phyloP scores from a whole-genome alignment of 1,140 invertebrate species.

The Bombus sylvicola region DNA sequence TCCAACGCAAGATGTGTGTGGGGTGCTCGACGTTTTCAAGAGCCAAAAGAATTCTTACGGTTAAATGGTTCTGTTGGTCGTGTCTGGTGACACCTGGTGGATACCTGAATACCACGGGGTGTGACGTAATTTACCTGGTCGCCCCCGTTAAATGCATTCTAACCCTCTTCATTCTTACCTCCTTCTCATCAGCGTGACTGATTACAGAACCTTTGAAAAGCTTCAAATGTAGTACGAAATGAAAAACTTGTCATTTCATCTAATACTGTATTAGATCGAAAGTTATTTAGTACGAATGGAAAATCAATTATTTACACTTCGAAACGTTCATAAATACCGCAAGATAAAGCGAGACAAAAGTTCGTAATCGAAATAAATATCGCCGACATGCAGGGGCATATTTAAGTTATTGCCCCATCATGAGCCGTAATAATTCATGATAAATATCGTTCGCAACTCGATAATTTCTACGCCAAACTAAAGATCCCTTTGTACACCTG shows the following conservation, averaged over 20 bases:
- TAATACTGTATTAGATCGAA: too few relatives aligned
- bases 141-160: background rate
- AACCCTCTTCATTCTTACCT: conserved; percentile 30
- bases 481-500: conserved; percentile 53
- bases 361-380: background rate
- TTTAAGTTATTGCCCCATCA: background rate
- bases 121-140: conserved; percentile 68
- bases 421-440: conserved; percentile 15
- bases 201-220: background rate
- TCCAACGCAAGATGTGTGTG: conserved; percentile 16
- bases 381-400: too few relatives aligned
- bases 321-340: background rate
- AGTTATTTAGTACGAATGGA: background rate
- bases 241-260: background rate
- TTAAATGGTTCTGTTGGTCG: conserved; percentile 42
- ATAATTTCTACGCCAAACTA: conserved; percentile 31
- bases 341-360: background rate
- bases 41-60: conserved; percentile 51
- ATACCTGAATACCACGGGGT: conserved; percentile 66
- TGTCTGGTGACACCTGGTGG: conserved; percentile 66
- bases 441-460: background rate
- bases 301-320: background rate
- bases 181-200: conserved; percentile 47
- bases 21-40: conserved; percentile 43
- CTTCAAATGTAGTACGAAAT: background rate